phyloP scores from a whole-genome alignment of 2,888 invertebrate genomes.

The Limnephilus marmoratus region DNA sequence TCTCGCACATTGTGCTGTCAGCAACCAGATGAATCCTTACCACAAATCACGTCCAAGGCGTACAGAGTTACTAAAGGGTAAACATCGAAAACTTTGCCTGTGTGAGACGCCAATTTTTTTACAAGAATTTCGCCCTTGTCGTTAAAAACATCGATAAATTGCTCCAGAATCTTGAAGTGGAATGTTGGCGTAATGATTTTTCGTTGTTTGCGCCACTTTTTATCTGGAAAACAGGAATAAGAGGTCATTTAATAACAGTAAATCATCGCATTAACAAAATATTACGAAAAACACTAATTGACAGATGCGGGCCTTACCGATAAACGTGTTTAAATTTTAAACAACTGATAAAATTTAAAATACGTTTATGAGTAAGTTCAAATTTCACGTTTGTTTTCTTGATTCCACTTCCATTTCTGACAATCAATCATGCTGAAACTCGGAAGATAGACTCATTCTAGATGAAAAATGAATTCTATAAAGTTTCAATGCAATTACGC shows the following conservation, averaged over 20 bases:
- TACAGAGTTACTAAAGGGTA: conserved; percentile 74
- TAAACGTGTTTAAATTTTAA: too few relatives aligned
- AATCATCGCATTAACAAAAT: neutral
- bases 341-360: too few relatives aligned
- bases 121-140: conserved; percentile 57
- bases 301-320: too few relatives aligned
- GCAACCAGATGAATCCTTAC: conserved; percentile 68
- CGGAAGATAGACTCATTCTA: too few relatives aligned
- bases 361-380: too few relatives aligned
- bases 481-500: too few relatives aligned
- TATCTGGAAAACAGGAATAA: conserved; percentile 20
- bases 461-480: too few relatives aligned
- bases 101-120: conserved; percentile 45
- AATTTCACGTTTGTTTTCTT: too few relatives aligned
- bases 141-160: conserved; percentile 53
- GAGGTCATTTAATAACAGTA: neutral
- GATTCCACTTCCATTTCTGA: too few relatives aligned
- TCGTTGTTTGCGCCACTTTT: conserved; percentile 57
- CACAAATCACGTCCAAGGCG: conserved; percentile 77
- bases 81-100: conserved; percentile 70
- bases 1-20: neutral
- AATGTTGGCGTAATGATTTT: conserved; percentile 62
- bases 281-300: too few relatives aligned
- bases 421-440: too few relatives aligned
- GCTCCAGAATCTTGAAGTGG: conserved; percentile 60